A percentile compares a stretch with the other conserved stretches of the same genome.
Evolutionary conservation across 1,140 invertebrate genomes (phyloP).

Genomic region (Chionoecetes opilio): DNA sequence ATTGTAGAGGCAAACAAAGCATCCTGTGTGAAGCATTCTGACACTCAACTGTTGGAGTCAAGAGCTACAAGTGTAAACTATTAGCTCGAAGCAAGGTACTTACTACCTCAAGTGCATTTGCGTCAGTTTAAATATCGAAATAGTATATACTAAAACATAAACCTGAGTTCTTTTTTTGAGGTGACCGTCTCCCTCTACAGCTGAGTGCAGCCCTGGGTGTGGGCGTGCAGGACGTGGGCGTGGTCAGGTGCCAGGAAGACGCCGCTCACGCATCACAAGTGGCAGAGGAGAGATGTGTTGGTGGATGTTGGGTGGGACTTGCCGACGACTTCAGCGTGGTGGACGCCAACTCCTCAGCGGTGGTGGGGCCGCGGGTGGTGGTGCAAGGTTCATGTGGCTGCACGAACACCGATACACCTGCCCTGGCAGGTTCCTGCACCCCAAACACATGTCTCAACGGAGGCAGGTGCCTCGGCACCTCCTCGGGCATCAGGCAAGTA

Average conservation of each 20-base stretch:
- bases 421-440: background rate
- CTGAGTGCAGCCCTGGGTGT: conserved; percentile 29
- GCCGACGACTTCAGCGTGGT: background rate
- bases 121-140: too few species aligned
- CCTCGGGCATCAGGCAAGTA: conserved; percentile 35
- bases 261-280: background rate
- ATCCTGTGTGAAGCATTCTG: too few species aligned
- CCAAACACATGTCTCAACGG: conserved; percentile 65
- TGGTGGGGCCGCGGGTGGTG: conserved; percentile 47
- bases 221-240: conserved; percentile 22
- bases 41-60: too few species aligned
- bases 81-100: too few species aligned
- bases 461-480: conserved; percentile 47
- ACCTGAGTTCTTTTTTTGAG: too few species aligned
- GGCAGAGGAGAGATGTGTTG: conserved; percentile 34
- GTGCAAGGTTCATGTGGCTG: background rate
- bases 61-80: too few species aligned
- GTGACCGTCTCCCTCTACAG: background rate
- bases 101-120: too few species aligned
- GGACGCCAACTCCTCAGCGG: conserved; percentile 59
- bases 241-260: background rate
- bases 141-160: too few species aligned
- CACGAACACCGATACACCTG: background rate
- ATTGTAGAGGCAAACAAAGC: too few species aligned
- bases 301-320: conserved; percentile 46